These are phyloP conservation scores for Leptopilina boulardi DNA, from an alignment of 1,140 invertebrate species.

Conservation along the genomic window DNA sequence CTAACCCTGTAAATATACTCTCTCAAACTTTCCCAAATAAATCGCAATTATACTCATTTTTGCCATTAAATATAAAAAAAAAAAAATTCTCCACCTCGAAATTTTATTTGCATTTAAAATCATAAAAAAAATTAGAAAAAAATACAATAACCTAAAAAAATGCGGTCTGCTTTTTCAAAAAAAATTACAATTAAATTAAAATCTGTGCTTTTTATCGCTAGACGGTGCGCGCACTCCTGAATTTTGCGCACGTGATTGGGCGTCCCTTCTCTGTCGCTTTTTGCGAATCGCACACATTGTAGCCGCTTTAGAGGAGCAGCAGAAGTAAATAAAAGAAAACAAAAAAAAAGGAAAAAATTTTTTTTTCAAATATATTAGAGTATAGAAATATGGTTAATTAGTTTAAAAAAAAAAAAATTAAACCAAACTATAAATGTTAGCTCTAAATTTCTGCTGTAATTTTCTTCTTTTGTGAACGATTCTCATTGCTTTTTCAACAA, in stretches of 20 bases:
- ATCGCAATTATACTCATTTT: background rate
- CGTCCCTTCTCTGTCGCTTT: constrained; percentile 76
- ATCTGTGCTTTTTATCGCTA: constrained; percentile 67
- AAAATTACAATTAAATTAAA: too few relatives aligned
- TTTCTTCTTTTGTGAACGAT: constrained; percentile 55
- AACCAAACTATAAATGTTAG: constrained; percentile 43
- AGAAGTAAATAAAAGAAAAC: constrained; percentile 49
- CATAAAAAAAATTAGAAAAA: background rate
- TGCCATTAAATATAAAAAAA: background rate
- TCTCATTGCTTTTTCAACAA: constrained; percentile 48
- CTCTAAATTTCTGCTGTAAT: constrained; percentile 51
- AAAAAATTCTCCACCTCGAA: background rate
- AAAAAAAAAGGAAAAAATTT: background rate
- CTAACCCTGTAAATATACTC: too few relatives aligned
- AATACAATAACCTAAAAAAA: too few relatives aligned
- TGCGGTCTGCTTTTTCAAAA: too few relatives aligned
- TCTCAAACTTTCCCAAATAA: background rate
- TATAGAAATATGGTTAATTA: constrained; percentile 32
- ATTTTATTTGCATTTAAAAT: background rate
- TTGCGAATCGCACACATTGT: constrained; percentile 66
- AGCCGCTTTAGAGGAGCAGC: constrained; percentile 50
- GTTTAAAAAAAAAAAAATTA: constrained; percentile 38
- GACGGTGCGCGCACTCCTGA: constrained; percentile 66
- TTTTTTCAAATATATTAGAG: background rate
- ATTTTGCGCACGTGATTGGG: constrained; percentile 73